phyloP scores from a whole-genome alignment of 2,113 vertebrate genomes.

The Tiliqua scincoides region DNA sequence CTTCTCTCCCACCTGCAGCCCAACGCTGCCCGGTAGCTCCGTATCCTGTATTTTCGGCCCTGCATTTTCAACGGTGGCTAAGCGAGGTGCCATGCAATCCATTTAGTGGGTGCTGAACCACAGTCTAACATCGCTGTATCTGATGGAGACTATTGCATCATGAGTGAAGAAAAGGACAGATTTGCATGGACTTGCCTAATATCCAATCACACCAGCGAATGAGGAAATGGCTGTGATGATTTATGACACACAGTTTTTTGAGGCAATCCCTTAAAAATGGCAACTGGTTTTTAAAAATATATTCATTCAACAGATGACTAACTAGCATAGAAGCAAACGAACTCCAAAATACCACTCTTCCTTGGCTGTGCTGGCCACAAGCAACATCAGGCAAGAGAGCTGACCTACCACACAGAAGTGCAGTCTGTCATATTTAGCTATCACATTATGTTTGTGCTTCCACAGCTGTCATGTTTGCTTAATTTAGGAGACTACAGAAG shows the following conservation, averaged over 20 bases:
- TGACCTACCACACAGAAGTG: background rate
- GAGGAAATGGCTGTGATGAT: background rate
- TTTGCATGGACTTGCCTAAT: background rate
- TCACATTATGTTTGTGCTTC: background rate
- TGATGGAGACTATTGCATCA: background rate
- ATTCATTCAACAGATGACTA: constrained; percentile 2
- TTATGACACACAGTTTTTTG: background rate
- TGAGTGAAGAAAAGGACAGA: background rate
- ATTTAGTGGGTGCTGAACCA: no score
- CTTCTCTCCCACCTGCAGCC: no score
- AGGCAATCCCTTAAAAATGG: background rate
- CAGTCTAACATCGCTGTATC: no score
- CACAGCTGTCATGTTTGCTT: constrained; percentile 27
- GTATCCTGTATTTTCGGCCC: no score
- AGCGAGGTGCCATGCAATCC: no score
- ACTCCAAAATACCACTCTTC: background rate
- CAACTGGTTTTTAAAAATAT: background rate
- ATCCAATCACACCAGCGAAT: background rate
- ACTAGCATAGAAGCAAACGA: background rate
- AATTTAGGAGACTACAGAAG: constrained; percentile 17
- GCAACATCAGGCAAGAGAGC: background rate
- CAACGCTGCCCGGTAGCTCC: no score
- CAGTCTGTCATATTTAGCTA: constrained; percentile 25
- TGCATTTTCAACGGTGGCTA: no score
- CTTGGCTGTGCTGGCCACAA: background rate